Evolutionary conservation across 2,888 invertebrate genomes (phyloP).

Genomic region (Miltochrista miniata): DNA sequence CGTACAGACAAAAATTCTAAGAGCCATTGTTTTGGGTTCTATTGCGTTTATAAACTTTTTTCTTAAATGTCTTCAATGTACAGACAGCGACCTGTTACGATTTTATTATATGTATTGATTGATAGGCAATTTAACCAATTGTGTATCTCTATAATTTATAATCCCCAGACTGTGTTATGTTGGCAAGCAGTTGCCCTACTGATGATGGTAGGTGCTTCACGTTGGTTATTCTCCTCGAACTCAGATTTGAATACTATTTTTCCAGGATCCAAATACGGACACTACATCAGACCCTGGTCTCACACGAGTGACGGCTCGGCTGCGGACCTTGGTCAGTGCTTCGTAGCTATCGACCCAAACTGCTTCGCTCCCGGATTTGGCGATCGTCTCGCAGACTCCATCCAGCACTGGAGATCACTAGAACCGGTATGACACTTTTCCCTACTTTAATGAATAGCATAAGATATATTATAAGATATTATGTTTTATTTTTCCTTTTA

Average conservation of each 20-base stretch:
- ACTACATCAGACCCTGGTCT: conserved; percentile 91
- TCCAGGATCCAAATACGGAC: conserved; percentile 83
- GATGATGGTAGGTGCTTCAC: neutral
- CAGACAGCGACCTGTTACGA: no score
- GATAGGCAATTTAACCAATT: no score
- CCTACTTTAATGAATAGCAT: neutral
- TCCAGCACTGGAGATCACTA: conserved; percentile 9
- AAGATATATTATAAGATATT: no score
- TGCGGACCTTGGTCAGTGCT: conserved; percentile 13
- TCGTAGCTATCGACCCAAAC: conserved; percentile 9
- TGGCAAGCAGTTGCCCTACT: neutral
- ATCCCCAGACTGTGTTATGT: no score
- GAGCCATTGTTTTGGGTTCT: no score
- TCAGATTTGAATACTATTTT: neutral
- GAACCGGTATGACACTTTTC: conserved; percentile 4
- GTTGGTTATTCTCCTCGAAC: no score
- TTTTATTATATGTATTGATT: no score
- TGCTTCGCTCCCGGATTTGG: conserved; percentile 12
- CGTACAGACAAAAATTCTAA: no score
- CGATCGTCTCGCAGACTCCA: conserved; percentile 8
- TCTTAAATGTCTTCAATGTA: no score
- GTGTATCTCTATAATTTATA: no score
- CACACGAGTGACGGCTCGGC: conserved; percentile 82
- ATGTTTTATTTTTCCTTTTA: no score
- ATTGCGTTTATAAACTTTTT: no score